These are phyloP conservation scores for Drosophila gunungcola DNA, from an alignment of 1,140 invertebrate species.

Conservation along the genomic window DNA sequence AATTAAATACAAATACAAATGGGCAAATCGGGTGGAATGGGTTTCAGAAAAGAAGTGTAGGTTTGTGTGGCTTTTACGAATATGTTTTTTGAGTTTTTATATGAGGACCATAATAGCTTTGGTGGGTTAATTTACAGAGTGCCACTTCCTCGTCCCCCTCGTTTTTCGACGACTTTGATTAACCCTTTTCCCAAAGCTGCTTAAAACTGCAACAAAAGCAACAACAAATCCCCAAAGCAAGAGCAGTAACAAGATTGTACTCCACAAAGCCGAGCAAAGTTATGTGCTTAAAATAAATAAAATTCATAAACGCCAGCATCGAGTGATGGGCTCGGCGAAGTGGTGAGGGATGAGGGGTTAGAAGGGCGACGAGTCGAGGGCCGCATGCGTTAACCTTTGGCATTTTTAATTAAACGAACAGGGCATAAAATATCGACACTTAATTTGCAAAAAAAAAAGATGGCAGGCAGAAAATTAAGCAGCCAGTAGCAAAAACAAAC, in stretches of 20 bases:
- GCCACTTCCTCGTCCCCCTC: constrained; percentile 11
- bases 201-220: constrained; percentile 69
- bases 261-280: constrained; percentile 53
- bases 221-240: constrained; percentile 47
- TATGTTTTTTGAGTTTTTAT: constrained; percentile 6
- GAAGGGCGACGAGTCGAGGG: constrained; percentile 37
- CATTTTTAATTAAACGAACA: constrained; percentile 82
- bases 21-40: neutral
- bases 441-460: constrained; percentile 76
- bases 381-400: constrained; percentile 78
- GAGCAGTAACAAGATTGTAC: constrained; percentile 51
- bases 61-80: constrained; percentile 20
- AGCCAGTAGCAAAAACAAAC: constrained; percentile 49
- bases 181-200: constrained; percentile 70
- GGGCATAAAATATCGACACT: constrained; percentile 82
- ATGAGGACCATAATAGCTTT: constrained; percentile 7
- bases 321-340: constrained; percentile 33
- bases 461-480: constrained; percentile 78
- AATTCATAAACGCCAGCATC: constrained; percentile 67
- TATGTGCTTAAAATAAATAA: constrained; percentile 75
- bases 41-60: neutral
- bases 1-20: constrained; percentile 27
- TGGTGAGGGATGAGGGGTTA: constrained; percentile 8
- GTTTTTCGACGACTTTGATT: constrained; percentile 55
- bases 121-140: constrained; percentile 47